Conservation (phyloP, 1,140 invertebrate species). For the Drosophila mayri region DNA sequence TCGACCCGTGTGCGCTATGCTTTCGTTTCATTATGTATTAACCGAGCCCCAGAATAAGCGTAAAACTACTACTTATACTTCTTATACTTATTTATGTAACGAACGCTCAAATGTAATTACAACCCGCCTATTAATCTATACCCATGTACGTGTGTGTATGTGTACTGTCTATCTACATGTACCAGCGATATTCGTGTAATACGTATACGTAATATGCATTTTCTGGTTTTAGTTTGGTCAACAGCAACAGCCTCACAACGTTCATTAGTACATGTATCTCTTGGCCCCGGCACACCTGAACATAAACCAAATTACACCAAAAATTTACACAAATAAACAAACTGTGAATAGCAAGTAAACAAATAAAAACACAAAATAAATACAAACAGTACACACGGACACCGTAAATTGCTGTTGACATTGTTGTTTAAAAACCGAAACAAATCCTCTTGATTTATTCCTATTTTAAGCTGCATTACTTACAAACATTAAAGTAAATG, state of each 20-base stretch:
- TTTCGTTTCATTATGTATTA: constrained; percentile 51
- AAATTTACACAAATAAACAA: constrained; percentile 13
- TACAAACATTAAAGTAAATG: constrained; percentile 48
- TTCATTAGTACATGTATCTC: constrained; percentile 49
- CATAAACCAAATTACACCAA: constrained; percentile 15
- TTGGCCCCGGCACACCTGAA: constrained; percentile 35
- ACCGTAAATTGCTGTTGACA: constrained; percentile 62
- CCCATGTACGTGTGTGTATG: constrained; percentile 29
- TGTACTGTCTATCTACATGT: constrained; percentile 37
- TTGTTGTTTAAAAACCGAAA: constrained; percentile 42
- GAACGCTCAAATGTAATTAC: constrained; percentile 54
- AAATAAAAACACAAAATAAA: constrained; percentile 4
- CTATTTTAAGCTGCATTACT: constrained; percentile 56
- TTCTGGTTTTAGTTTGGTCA: constrained; percentile 54
- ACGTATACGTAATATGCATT: constrained; percentile 46
- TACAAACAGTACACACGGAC: constrained; percentile 31
- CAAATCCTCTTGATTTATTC: constrained; percentile 49
- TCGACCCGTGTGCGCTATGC: constrained; percentile 30
- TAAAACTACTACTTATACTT: constrained; percentile 33
- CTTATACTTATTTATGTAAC: constrained; percentile 48
- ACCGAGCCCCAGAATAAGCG: constrained; percentile 46
- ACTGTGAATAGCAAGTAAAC: constrained; percentile 22
- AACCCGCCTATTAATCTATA: constrained; percentile 37
- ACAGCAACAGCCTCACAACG: constrained; percentile 22
- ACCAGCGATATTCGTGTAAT: constrained; percentile 25